Conservation (phyloP, 2,113 vertebrate genomes). For the Smithornis capensis region DNA sequence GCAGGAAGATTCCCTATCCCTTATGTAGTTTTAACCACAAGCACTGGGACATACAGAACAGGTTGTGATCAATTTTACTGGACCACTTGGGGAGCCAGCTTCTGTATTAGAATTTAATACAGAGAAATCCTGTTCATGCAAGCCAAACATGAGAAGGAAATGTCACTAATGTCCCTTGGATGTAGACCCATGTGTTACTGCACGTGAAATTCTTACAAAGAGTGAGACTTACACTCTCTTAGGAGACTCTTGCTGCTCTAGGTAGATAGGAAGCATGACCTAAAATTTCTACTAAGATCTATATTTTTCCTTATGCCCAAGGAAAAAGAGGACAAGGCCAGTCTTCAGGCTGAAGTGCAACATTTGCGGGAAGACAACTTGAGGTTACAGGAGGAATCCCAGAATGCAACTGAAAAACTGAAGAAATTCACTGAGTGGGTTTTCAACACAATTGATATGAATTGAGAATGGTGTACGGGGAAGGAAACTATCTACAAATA, state of each 20-base stretch:
- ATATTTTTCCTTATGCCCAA: constrained; percentile 50
- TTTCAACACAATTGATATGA: constrained; percentile 98
- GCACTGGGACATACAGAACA: neutral
- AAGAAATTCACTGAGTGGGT: constrained; percentile 99
- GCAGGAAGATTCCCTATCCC: neutral
- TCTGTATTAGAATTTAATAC: neutral
- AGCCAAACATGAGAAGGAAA: neutral
- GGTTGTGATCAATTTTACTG: neutral
- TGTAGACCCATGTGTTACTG: neutral
- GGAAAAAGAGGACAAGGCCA: constrained; percentile 92
- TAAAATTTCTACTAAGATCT: constrained; percentile 2
- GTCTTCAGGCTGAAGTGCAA: constrained; percentile 89
- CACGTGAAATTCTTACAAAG: neutral
- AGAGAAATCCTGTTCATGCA: neutral
- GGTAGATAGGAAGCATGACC: neutral
- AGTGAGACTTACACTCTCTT: neutral
- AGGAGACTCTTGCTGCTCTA: neutral
- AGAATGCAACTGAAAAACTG: constrained; percentile 92
- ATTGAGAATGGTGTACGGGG: constrained; percentile 68
- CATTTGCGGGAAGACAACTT: constrained; percentile 92
- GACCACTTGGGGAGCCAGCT: neutral
- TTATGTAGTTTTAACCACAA: neutral
- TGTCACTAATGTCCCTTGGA: neutral
- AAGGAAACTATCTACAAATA: constrained; percentile 25
- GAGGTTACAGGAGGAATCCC: constrained; percentile 93